phyloP scores from a whole-genome alignment of 2,797 vertebrate species.

The Kryptolebias ocellatus region DNA sequence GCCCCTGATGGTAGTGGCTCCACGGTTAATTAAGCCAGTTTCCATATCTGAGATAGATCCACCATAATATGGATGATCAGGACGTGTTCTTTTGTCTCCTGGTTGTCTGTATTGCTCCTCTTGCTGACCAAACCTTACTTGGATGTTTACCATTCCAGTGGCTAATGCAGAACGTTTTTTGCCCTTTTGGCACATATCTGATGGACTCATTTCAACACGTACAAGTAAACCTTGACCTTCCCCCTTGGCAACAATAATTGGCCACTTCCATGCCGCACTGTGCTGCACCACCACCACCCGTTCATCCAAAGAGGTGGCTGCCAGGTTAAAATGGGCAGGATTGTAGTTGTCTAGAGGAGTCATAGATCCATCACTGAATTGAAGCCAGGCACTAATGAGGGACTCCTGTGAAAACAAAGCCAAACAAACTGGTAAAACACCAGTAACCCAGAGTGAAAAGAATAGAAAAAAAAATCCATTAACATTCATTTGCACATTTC shows the following conservation, averaged over 20 bases:
- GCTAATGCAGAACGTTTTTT: conserved; percentile 86
- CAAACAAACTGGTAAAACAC: conserved; percentile 11
- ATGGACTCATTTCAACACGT: conserved; percentile 88
- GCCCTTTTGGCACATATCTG: conserved; percentile 88
- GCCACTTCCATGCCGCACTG: conserved; percentile 79
- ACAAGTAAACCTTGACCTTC: conserved; percentile 91
- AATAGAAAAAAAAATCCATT: conserved; percentile 29
- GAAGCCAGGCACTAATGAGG: conserved; percentile 92
- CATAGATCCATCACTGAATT: conserved; percentile 93
- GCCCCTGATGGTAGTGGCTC: conserved; percentile 83
- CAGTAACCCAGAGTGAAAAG: conserved; percentile 30
- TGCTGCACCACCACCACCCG: conserved; percentile 80
- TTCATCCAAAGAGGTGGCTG: conserved; percentile 87
- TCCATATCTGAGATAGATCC: conserved; percentile 83
- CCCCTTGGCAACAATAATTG: conserved; percentile 85
- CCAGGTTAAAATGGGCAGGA: conserved; percentile 86
- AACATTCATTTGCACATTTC: conserved; percentile 32
- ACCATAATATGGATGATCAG: conserved; percentile 80
- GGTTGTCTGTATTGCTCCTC: conserved; percentile 84
- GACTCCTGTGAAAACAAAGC: conserved; percentile 85
- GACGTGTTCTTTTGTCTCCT: conserved; percentile 84
- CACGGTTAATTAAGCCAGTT: conserved; percentile 79
- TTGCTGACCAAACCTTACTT: conserved; percentile 84
- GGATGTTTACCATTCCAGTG: conserved; percentile 82
- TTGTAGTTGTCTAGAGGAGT: conserved; percentile 92